A percentile compares a stretch with the other conserved stretches of the same genome.
Conservation (phyloP, 1,140 invertebrate species). For the Ceratina australensis region DNA sequence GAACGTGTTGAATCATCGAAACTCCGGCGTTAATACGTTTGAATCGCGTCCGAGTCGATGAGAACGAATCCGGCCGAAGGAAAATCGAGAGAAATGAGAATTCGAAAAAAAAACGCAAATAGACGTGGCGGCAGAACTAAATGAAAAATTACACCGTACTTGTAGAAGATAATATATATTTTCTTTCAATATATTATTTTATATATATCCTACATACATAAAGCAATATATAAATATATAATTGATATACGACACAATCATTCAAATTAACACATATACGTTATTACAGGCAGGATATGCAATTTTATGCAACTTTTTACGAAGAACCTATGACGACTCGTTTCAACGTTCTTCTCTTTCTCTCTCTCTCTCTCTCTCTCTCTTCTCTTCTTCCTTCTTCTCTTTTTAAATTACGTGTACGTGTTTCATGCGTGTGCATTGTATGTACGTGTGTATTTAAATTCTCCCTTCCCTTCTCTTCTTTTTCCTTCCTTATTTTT, state of each 20-base stretch:
- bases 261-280: slow-evolving; percentile 63
- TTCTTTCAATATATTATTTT: slow-evolving; percentile 63
- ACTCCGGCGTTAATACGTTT: not conserved
- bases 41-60: not conserved
- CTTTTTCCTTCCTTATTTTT: slow-evolving; percentile 1
- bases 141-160: slow-evolving; percentile 57
- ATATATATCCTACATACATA: slow-evolving; percentile 69
- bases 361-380: not conserved
- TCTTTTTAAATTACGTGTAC: not conserved
- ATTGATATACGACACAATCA: slow-evolving; percentile 70
- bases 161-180: slow-evolving; percentile 67
- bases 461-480: slow-evolving; percentile 3
- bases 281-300: slow-evolving; percentile 66
- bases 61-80: not conserved
- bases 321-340: slow-evolving; percentile 58
- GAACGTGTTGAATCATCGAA: not conserved
- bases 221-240: slow-evolving; percentile 68
- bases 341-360: slow-evolving; percentile 15
- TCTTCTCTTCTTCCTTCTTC: not conserved
- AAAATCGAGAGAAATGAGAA: not conserved
- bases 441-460: not conserved
- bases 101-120: not conserved
- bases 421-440: not conserved
- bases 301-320: slow-evolving; percentile 63
- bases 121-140: slow-evolving; percentile 23